Evolutionary conservation across 1,140 invertebrate genomes (phyloP), one percentile per base, ranked within the genome.

Genomic region (Nebria ingens): DNA sequence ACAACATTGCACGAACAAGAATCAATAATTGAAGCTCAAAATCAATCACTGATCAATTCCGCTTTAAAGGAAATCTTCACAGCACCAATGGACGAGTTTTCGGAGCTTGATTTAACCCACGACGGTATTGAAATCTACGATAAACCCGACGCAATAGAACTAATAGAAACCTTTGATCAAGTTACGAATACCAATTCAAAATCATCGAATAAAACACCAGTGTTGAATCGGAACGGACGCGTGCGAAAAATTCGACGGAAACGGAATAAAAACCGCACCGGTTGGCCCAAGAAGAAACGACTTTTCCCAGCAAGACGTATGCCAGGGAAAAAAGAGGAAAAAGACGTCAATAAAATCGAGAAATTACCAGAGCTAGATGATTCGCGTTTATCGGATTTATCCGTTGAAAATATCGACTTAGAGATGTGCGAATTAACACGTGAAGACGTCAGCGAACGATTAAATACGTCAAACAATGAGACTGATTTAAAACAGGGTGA

Each of bases 241-340:
- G 52, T 13, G 21, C 58, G 2, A 56, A 60, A 2, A 61, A 56
- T 2, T 54, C 61, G 12, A 69, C 68, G 63, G 9, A 62, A 64
- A 56, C 65, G 64, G 57, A 68, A 68, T 57, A 66, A 63, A 52
- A 83, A 83, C 64, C 73, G 78, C 21, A 83, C 81, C 0, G 80
- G 81, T 9, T 83, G 81, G 81, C 81, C 80, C 0, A 77, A 78
- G n/a, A 76, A 73, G 40, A 76, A 75, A 52, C 53, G 64, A 15
- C 25, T 53, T 11, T 53, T 53, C 19, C 54, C 29, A 57, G 60
- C 23, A 22, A 45, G 17, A 52, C 13, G 20, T 54, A 19, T 54
- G 19, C 22, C 17, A 55, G 54, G 15, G 54, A 53, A 17, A 53
- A 54, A 53, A 25, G 22, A n/a, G n/a, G n/a, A n/a, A n/a, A n/a